Base-by-base conservation (phyloP, 2,797 vertebrate species). In the Betta splendens region DNA sequence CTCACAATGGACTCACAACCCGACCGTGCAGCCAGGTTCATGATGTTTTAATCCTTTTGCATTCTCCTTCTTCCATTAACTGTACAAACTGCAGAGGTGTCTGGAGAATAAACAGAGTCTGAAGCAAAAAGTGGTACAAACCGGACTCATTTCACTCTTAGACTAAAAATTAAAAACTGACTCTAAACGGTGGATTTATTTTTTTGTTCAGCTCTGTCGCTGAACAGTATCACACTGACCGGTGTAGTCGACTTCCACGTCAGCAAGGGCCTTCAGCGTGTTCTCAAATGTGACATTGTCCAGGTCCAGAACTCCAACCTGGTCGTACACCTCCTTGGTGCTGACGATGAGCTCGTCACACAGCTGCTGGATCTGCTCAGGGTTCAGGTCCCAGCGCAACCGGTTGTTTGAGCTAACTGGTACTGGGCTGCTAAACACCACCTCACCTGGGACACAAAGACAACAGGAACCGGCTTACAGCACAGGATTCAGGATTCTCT, bases 171-270 rank as follows among this genome's bases (percentile, higher is more conserved):
- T n/a, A n/a, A n/a, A n/a, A n/a, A n/a, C n/a, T n/a, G n/a, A n/a
- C n/a, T n/a, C n/a, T n/a, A n/a, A n/a, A n/a, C n/a, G n/a, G n/a
- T n/a, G n/a, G n/a, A n/a, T n/a, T n/a, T n/a, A n/a, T n/a, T n/a
- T n/a, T n/a, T n/a, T n/a, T n/a, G n/a, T n/a, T n/a, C n/a, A n/a
- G n/a, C n/a, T n/a, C n/a, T 13, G 5, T 13, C 13, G 28, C 9
- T 29, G 28, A 20, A 37, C 6, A 9, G 1, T 12, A 5, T 9
- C 28, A 48, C 16, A 75, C 83, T 12, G 29, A 98, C 96, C 96
- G 0, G 95, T 95, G 73, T 98, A 98, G 0, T 95, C 91, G 26
- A 96, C 95, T 75, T 98, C 97, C 58, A 94, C 94, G 1, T 95
- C 94, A 0, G 96, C 95, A 31, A 98, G 89, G 0, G 91, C 93